Percentiles rank a stretch among this genome's conserved stretches.
Conservation (phyloP, 2,797 vertebrate genomes). For the Kryptolebias ocellatus region DNA sequence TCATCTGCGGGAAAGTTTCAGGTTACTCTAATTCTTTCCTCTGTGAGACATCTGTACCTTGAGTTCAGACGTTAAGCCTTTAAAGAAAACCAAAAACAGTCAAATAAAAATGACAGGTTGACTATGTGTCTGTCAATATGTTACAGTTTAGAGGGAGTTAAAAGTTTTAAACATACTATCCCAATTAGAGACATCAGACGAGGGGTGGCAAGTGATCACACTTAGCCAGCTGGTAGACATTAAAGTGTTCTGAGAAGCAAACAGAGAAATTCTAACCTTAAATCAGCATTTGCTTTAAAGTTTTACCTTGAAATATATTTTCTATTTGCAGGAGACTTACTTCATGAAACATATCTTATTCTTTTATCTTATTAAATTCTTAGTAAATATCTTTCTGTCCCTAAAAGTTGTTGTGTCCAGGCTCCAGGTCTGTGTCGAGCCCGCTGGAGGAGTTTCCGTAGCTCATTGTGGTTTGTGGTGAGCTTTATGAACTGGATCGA, state of each 20-base stretch:
- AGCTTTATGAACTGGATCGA: slow-evolving; percentile 73
- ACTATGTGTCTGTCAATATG: slow-evolving; percentile 47
- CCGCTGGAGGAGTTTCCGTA: slow-evolving; percentile 38
- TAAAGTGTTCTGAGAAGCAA: slow-evolving; percentile 44
- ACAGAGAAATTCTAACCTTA: slow-evolving; percentile 30
- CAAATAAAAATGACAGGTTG: slow-evolving; percentile 41
- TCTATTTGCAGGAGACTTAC: slow-evolving; percentile 22
- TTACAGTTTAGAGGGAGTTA: slow-evolving; percentile 32
- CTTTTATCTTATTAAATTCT: not conserved
- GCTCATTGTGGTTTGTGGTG: slow-evolving; percentile 64
- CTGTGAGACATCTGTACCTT: slow-evolving; percentile 51
- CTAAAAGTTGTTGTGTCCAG: slow-evolving; percentile 28
- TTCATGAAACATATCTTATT: no score
- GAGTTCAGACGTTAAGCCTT: slow-evolving; percentile 38
- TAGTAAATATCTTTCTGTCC: slow-evolving; percentile 69
- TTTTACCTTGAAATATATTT: slow-evolving; percentile 17
- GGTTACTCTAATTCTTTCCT: slow-evolving; percentile 71
- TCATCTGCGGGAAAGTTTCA: slow-evolving; percentile 79
- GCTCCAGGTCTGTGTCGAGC: slow-evolving; percentile 25
- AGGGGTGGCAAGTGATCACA: slow-evolving; percentile 55
- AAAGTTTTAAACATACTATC: slow-evolving; percentile 30
- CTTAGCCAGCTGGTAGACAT: slow-evolving; percentile 66
- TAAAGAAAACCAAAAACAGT: slow-evolving; percentile 31
- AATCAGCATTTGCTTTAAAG: not conserved
- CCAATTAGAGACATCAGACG: slow-evolving; percentile 38